A percentile compares a stretch with the other conserved stretches of the same genome.
Conservation (phyloP, 1,140 invertebrate genomes). For the Neodiprion virginianus region DNA sequence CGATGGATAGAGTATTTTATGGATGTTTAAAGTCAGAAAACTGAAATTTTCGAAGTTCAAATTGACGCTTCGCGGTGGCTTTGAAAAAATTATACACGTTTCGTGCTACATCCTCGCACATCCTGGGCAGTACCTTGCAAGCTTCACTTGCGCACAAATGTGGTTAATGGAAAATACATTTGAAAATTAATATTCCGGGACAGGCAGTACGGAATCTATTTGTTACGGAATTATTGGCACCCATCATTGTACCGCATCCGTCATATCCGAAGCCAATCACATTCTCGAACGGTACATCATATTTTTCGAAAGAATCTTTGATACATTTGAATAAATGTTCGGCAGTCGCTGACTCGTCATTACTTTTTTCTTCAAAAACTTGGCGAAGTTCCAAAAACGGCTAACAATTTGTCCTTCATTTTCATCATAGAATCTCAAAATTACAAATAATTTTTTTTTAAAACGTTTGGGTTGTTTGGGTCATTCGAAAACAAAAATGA, state of each 20-base stretch:
- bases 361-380: slow-evolving; percentile 18
- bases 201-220: slow-evolving; percentile 18
- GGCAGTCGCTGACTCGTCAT: slow-evolving; percentile 31
- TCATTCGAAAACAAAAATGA: too few relatives aligned
- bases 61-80: slow-evolving; percentile 44
- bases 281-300: slow-evolving; percentile 44
- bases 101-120: slow-evolving; percentile 42
- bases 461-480: too few relatives aligned
- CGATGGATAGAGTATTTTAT: slow-evolving; percentile 28
- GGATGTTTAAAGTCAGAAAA: slow-evolving; percentile 24
- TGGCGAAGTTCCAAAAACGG: slow-evolving; percentile 31
- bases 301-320: slow-evolving; percentile 32
- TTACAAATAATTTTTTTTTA: too few relatives aligned
- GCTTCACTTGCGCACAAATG: slow-evolving; percentile 35
- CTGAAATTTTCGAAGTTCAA: slow-evolving; percentile 33
- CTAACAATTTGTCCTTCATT: slow-evolving; percentile 20
- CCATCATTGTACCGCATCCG: slow-evolving; percentile 51
- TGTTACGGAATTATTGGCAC: slow-evolving; percentile 44
- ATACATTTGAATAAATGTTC: slow-evolving; percentile 27
- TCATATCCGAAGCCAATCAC: slow-evolving; percentile 53
- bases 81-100: slow-evolving; percentile 45
- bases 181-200: slow-evolving; percentile 18
- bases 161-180: slow-evolving; percentile 27
- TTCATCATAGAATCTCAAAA: slow-evolving; percentile 25
- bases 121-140: slow-evolving; percentile 45